A percentile compares a stretch with the other conserved stretches of the same genome.
Evolutionary conservation across 2,113 vertebrate species (phyloP).

Genomic region (Sylvietta virens): DNA sequence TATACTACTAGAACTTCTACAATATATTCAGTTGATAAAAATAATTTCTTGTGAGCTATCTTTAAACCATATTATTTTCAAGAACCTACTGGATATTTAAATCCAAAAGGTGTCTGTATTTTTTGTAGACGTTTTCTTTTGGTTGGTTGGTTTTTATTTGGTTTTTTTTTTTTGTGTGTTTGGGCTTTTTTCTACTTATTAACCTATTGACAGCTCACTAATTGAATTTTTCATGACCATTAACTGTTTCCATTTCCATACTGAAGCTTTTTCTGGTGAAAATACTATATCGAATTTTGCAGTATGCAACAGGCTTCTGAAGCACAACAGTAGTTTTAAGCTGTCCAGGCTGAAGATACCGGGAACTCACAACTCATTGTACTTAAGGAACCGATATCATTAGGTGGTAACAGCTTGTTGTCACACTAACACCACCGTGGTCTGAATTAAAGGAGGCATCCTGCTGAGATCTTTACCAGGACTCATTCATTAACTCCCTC

Average conservation of each 20-base stretch:
- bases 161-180: not conserved
- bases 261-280: not conserved
- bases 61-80: not conserved
- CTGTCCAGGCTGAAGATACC: not conserved
- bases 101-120: not conserved
- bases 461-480: conserved; percentile 6
- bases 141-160: not conserved
- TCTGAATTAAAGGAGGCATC: conserved; percentile 16
- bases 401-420: conserved; percentile 41
- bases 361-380: not conserved
- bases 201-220: not conserved
- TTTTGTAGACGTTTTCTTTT: not conserved
- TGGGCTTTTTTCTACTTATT: not conserved
- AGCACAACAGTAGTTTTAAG: not conserved
- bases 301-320: not conserved
- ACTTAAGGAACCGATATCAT: not conserved
- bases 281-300: not conserved
- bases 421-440: not conserved
- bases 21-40: not conserved
- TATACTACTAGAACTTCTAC: not conserved
- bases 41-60: not conserved
- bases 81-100: not conserved
- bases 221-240: not conserved
- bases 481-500: conserved; percentile 23
- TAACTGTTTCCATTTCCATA: not conserved